Base-by-base conservation (phyloP, 1,140 invertebrate genomes). In the Platorchestia sp. region DNA sequence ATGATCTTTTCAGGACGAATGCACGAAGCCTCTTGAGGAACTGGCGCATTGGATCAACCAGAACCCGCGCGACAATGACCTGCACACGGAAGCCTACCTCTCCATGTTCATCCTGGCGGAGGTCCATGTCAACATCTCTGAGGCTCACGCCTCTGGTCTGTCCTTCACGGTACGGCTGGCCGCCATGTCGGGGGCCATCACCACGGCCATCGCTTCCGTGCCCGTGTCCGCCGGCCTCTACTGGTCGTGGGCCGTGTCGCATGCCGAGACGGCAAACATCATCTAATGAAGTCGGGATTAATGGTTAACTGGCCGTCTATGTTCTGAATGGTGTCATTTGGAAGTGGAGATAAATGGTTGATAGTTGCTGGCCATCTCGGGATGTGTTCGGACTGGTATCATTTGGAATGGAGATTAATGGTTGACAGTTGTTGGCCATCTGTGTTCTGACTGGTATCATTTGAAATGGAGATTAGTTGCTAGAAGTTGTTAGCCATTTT, bases 91-190 rank as follows among this genome's bases (percentile, higher is more conserved):
- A 97, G 98, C 98, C 47, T 97, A 99, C n/a, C 97, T 99, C 27
- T 99, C 98, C 96, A 98, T 99, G 97, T 98, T 99, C 97, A 99
- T 99, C 97, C 98, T 99, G 97, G 98, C 98, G 42, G 98, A 99
- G 97, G 98, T 99, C n/a, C 98, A 99, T 97, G 98, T 98, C 59
- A 97, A 98, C 43, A 96, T 97, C 45, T 97, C 97, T 0, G 96
- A 97, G 95, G 95, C 96, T 0, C 96, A 96, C 51, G 95, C 95
- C 42, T 96, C 96, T 41, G 95, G 44, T 53, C 75, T 95, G 44
- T 91, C 95, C 1, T 95, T 95, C 22, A 44, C 95, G 40, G 93
- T 75, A 19, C 47, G 59, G 45, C 36, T 95, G 59, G 89, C 89
- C 19, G 45, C 93, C 27, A 51, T 75, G 87, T 36, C 95, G 41